Conservation (phyloP, 2,888 invertebrate species). For the Patella pellucida region DNA sequence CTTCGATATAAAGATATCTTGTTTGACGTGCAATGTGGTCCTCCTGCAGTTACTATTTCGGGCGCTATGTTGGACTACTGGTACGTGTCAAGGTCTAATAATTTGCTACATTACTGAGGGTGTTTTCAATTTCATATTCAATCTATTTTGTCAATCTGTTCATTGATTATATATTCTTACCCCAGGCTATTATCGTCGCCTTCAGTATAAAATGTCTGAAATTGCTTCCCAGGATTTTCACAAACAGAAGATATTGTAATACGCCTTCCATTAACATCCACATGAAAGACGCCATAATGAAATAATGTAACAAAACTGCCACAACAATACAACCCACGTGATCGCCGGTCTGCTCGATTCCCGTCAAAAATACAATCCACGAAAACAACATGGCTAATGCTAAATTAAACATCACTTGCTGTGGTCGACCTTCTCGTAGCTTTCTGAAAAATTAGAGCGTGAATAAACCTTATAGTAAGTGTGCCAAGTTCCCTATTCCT, state of each 20-base stretch:
- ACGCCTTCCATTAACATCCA: slow-evolving; percentile 82
- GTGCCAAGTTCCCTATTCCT: too few species aligned
- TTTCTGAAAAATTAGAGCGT: slow-evolving; percentile 56
- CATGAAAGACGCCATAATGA: slow-evolving; percentile 73
- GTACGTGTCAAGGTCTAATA: too few species aligned
- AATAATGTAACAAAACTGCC: slow-evolving; percentile 78
- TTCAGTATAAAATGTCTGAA: slow-evolving; percentile 77
- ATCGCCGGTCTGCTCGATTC: slow-evolving; percentile 61
- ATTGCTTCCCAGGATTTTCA: slow-evolving; percentile 77
- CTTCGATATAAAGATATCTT: too few species aligned
- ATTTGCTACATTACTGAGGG: too few species aligned
- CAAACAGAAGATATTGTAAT: slow-evolving; percentile 79
- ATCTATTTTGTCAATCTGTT: too few species aligned
- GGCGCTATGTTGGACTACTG: too few species aligned
- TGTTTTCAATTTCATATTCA: too few species aligned
- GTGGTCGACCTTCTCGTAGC: slow-evolving; percentile 78
- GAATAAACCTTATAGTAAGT: too few species aligned
- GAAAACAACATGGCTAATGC: slow-evolving; percentile 77
- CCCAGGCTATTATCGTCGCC: slow-evolving; percentile 78
- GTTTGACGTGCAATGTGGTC: too few species aligned
- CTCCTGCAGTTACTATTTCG: too few species aligned
- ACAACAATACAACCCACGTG: slow-evolving; percentile 74
- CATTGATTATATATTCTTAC: slow-evolving; percentile 54
- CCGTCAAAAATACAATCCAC: slow-evolving; percentile 72
- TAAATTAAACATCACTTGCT: slow-evolving; percentile 79